phyloP scores from a whole-genome alignment of 2,888 invertebrate genomes.

The Lucinisca nassula region DNA sequence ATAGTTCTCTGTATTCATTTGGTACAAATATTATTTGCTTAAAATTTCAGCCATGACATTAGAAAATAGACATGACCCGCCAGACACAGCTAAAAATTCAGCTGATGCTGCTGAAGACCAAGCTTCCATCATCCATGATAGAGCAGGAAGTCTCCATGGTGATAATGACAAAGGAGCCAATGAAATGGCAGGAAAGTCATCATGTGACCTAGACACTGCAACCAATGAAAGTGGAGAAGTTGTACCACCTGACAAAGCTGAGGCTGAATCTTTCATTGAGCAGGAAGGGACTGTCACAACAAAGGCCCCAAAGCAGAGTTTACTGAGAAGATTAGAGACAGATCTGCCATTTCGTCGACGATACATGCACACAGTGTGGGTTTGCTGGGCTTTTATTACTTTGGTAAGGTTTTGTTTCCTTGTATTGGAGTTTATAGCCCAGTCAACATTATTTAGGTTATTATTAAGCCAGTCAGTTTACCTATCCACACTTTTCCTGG shows the following conservation, averaged over 20 bases:
- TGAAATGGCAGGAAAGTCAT: background rate
- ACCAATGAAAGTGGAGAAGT: background rate
- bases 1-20: too few relatives aligned
- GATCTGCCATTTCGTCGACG: slow-evolving; percentile 56
- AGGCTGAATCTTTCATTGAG: background rate
- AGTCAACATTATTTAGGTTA: too few relatives aligned
- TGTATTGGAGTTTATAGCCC: too few relatives aligned
- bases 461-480: too few relatives aligned
- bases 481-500: too few relatives aligned
- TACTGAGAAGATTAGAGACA: slow-evolving; percentile 41
- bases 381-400: slow-evolving; percentile 59
- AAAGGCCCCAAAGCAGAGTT: background rate
- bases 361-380: slow-evolving; percentile 58
- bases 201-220: background rate
- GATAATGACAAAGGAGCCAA: background rate
- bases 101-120: background rate
- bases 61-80: background rate
- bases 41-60: slow-evolving; percentile 8
- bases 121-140: background rate
- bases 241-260: background rate
- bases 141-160: background rate
- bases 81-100: background rate
- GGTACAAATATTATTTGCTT: too few relatives aligned
- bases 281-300: background rate
- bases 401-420: too few relatives aligned